phyloP scores from a whole-genome alignment of 1,140 invertebrate species.

The Rhyzopertha dominica region DNA sequence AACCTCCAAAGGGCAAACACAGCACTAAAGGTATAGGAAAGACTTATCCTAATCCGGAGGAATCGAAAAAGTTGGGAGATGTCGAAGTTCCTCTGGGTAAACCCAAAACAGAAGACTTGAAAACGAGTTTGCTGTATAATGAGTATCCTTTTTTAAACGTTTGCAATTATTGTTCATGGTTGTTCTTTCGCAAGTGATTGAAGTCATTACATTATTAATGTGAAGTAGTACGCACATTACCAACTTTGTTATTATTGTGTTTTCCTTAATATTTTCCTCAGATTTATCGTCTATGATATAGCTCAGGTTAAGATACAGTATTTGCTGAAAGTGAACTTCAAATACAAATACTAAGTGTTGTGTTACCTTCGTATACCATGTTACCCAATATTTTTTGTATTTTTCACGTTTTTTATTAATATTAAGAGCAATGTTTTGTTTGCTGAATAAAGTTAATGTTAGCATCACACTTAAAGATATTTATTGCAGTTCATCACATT shows the following conservation, averaged over 20 bases:
- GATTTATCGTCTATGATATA: slow-evolving; percentile 87
- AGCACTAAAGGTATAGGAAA: slow-evolving; percentile 74
- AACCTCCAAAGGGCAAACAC: slow-evolving; percentile 71
- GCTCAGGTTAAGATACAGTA: slow-evolving; percentile 83
- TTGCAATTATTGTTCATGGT: slow-evolving; percentile 3
- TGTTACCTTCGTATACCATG: slow-evolving; percentile 6
- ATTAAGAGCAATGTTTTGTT: too few species aligned
- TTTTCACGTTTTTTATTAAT: too few species aligned
- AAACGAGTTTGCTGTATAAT: slow-evolving; percentile 71
- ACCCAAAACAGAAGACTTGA: slow-evolving; percentile 40
- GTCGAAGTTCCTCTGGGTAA: slow-evolving; percentile 75
- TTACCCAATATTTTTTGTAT: too few species aligned
- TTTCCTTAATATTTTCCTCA: slow-evolving; percentile 50
- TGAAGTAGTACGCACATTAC: slow-evolving; percentile 1
- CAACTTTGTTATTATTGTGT: neutral
- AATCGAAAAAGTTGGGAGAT: slow-evolving; percentile 46
- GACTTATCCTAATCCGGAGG: slow-evolving; percentile 65
- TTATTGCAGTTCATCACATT: too few species aligned
- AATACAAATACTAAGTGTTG: slow-evolving; percentile 54
- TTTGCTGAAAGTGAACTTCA: slow-evolving; percentile 73
- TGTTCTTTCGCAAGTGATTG: too few species aligned
- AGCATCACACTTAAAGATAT: too few species aligned
- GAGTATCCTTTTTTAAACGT: slow-evolving; percentile 62
- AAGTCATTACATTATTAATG: too few species aligned
- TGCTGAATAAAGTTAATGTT: too few species aligned